phyloP scores from a whole-genome alignment of 2,113 vertebrate genomes.

The Gorsachius goisagi region DNA sequence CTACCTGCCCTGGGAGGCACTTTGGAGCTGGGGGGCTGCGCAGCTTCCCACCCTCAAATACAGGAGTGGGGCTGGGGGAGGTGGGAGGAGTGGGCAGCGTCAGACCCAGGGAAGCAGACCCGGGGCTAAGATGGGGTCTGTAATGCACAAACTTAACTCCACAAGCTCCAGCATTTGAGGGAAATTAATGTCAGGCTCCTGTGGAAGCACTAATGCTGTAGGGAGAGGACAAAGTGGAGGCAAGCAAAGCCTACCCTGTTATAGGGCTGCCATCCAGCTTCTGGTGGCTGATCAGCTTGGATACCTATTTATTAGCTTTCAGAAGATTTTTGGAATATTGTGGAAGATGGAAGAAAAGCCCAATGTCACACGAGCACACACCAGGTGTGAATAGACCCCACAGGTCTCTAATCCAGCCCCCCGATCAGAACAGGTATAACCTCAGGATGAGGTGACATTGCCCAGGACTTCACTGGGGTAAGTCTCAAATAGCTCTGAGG shows the following conservation, averaged over 20 bases:
- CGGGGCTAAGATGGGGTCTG: not conserved
- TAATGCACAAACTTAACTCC: fast-evolving
- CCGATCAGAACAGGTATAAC: too few species aligned
- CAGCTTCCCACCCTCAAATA: fast-evolving
- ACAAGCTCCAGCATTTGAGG: fast-evolving
- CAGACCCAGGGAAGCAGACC: fast-evolving
- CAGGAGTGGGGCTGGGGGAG: not conserved
- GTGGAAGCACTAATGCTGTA: not conserved
- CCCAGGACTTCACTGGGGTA: not conserved
- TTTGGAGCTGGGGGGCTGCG: not conserved
- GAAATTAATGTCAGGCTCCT: not conserved
- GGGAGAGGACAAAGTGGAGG: not conserved
- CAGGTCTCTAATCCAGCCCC: not conserved
- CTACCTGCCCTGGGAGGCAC: not conserved
- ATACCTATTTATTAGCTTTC: not conserved
- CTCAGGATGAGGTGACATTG: not conserved
- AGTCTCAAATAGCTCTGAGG: fast-evolving
- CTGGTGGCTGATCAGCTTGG: not conserved
- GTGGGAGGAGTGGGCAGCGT: not conserved
- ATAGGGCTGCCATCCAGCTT: not conserved
- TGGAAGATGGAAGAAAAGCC: not conserved
- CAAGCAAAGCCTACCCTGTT: not conserved
- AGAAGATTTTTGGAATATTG: not conserved
- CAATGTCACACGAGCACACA: too few species aligned
- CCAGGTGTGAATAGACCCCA: not conserved